Evolutionary conservation across 2,113 vertebrate genomes (phyloP).

Genomic region (Perca flavescens): DNA sequence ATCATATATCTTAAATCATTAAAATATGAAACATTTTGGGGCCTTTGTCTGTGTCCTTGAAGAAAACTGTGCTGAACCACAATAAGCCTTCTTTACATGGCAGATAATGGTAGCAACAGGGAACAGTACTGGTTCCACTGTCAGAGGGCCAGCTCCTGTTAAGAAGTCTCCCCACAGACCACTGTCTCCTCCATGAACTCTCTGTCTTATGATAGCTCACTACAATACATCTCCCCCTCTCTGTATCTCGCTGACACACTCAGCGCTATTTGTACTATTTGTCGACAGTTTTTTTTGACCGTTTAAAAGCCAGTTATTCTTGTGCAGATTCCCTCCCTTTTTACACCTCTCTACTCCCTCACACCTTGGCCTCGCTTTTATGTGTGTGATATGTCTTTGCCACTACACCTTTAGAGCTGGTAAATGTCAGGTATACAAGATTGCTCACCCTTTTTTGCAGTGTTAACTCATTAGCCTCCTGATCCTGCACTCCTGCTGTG

Average conservation of each 20-base stretch:
- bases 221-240: constrained; percentile 2
- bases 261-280: not conserved
- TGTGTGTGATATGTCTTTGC: constrained; percentile 28
- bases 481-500: constrained; percentile 9
- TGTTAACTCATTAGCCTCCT: constrained; percentile 39
- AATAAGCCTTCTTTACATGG: constrained; percentile 19
- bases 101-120: constrained; percentile 6
- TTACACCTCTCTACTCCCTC: not conserved
- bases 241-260: not conserved
- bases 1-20: too few species aligned
- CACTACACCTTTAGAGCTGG: not conserved
- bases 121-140: constrained; percentile 9
- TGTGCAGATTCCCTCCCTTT: not conserved
- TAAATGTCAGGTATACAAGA: constrained; percentile 46
- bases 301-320: not conserved
- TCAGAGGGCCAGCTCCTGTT: constrained; percentile 11
- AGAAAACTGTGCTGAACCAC: not conserved
- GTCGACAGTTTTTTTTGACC: not conserved
- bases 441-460: constrained; percentile 13
- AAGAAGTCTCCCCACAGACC: constrained; percentile 34
- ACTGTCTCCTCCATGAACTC: constrained; percentile 14
- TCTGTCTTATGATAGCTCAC: constrained; percentile 15
- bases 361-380: constrained; percentile 3
- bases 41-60: not conserved
- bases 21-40: not conserved